Percentiles rank a stretch among this genome's conserved stretches.
These are phyloP conservation scores for Drosophila arizonae DNA, from an alignment of 1,140 invertebrate species.

Conservation along the genomic window DNA sequence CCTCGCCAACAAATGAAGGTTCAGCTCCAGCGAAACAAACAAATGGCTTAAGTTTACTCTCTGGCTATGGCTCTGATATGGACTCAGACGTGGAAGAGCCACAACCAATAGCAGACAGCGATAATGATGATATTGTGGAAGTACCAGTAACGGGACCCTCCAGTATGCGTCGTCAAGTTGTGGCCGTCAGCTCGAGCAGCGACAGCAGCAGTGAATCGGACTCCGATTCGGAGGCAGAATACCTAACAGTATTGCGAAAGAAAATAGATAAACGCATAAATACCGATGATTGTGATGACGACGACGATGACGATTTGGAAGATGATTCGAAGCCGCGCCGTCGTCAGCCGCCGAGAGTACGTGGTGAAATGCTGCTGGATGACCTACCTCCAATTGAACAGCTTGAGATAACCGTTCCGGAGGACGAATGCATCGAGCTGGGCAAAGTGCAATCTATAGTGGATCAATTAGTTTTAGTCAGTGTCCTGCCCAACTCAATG, in stretches of 20 bases:
- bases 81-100: slow-evolving; percentile 49
- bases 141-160: slow-evolving; percentile 44
- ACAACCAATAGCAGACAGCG: slow-evolving; percentile 31
- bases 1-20: neutral
- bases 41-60: slow-evolving; percentile 60
- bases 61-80: slow-evolving; percentile 63
- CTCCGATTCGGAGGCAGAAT: slow-evolving; percentile 66
- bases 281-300: slow-evolving; percentile 65
- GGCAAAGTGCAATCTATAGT: slow-evolving; percentile 89
- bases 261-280: slow-evolving; percentile 72
- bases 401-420: slow-evolving; percentile 89
- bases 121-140: slow-evolving; percentile 63
- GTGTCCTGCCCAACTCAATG: slow-evolving; percentile 87
- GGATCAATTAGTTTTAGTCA: slow-evolving; percentile 89
- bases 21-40: neutral
- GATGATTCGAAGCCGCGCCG: slow-evolving; percentile 26
- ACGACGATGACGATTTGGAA: slow-evolving; percentile 58
- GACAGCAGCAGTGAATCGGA: slow-evolving; percentile 63
- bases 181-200: slow-evolving; percentile 51
- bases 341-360: slow-evolving; percentile 62
- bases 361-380: slow-evolving; percentile 83
- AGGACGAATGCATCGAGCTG: slow-evolving; percentile 89
- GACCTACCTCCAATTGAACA: slow-evolving; percentile 93
- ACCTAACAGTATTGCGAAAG: slow-evolving; percentile 62
- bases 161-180: slow-evolving; percentile 45